Evolutionary conservation across 2,113 vertebrate species (phyloP), one percentile per base, ranked within the genome.

Genomic region (Pteropus alecto): DNA sequence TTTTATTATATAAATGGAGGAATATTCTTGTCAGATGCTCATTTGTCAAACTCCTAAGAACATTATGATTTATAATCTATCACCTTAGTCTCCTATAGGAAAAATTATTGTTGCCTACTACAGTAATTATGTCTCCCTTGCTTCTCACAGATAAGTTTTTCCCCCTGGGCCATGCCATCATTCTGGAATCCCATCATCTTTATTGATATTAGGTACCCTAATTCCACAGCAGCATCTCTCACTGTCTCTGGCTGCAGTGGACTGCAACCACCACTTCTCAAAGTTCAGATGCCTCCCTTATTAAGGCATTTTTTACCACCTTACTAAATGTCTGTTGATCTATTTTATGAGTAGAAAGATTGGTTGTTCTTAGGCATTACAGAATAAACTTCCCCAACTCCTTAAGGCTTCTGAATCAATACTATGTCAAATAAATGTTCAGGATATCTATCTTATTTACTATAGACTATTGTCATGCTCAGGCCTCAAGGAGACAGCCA

Each of bases 11-110:
- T 9, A 76, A 79, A 46, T 76, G 46, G 22, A 48, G 26, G 9
- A 54, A 38, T 88, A 63, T 33, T 43, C 65, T 84, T 65, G 6
- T 48, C 81, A 96, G 58, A 65, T 46, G 7, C 6, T 11, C 77
- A 51, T 93, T 43, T 92, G 60, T 77, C 83, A 95, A 76, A 89
- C 33, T 21, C 26, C 12, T 67, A 85, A 19, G 51, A 56, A 60
- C 46, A 79, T 65, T 1, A 58, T 87, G 76, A 93, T 85, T 88
- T 87, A 96, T 87, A 91, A 93, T n/a, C 41, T 46, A 79, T 63
- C 51, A 78, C 4, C 76, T 89, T 74, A 67, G 76, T 81, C 38
- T 94, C 33, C 8, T 58, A 5, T 12, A 87, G 38, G 46, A 74
- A 89, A 74, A 89, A 79, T 8, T 5, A 58, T 18, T 30, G 43